Base-by-base conservation (phyloP, 2,888 invertebrate genomes). In the Nycteola revayana region DNA sequence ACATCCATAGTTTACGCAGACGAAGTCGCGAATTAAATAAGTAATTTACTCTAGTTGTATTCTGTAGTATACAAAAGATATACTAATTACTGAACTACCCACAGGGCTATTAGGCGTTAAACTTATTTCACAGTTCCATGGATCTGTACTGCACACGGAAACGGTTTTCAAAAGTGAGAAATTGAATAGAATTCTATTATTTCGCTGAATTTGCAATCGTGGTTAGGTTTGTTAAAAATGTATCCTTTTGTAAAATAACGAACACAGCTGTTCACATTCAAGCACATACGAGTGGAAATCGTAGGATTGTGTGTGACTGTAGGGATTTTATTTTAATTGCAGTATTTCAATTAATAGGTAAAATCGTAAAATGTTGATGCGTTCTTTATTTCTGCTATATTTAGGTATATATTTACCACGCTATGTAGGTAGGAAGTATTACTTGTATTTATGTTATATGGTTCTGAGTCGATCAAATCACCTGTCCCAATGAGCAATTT, bases 231-330 rank as follows among this genome's bases (percentile, higher is more conserved):
- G 63, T 66, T 63, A 62, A 68, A 66, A 69, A 67, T 59, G 49
- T 62, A 68, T 55, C 52, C 52, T 66, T 61, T 53, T 55, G 51
- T 56, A 45, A 66, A 65, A 66, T 61, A 72, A 67, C 68, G 63
- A 63, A 53, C 51, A 42, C 60, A 57, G 43, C 55, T 54, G 55
- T 54, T 58, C 43, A 49, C 44, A 46, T 45, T 59, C 48, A 53
- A 53, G 57, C 54, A 50, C 61, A 60, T 46, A 50, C 50, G 45
- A 42, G 40, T 28, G 47, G 49, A 46, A 64, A 67, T 61, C 44
- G 58, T 54, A 55, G 52, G 42, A 49, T 60, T 66, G 64, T 60
- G 60, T 57, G 47, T 65, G 65, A 57, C 56, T 58, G 57, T 47
- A 54, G 51, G 42, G 48, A 53, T 45, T 53, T 54, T 65, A 60